Conservation (phyloP, 2,888 invertebrate genomes). For the Leucozona laternaria region DNA sequence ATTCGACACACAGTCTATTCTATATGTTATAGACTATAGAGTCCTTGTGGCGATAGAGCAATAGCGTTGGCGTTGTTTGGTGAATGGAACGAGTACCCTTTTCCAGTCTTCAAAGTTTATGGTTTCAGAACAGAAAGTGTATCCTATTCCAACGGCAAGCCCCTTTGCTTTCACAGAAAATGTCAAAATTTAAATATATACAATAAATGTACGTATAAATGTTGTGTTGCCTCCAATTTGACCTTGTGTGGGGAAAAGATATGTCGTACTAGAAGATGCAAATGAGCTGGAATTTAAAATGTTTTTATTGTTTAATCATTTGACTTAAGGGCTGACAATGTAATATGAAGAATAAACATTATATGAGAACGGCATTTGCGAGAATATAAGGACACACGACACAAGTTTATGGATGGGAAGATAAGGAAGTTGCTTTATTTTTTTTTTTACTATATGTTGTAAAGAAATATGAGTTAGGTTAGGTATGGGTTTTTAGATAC, state of each 20-base stretch:
- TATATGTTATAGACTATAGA: neutral
- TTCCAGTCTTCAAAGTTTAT: slow-evolving; percentile 20
- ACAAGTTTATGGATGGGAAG: slow-evolving; percentile 33
- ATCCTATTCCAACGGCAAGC: slow-evolving; percentile 16
- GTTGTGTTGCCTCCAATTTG: slow-evolving; percentile 39
- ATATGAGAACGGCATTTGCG: neutral
- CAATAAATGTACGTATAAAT: neutral
- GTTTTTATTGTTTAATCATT: slow-evolving; percentile 63
- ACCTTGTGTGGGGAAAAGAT: slow-evolving; percentile 54
- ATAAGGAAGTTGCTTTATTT: slow-evolving; percentile 15
- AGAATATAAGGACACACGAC: slow-evolving; percentile 12
- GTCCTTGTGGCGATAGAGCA: slow-evolving; percentile 3
- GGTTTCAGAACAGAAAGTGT: slow-evolving; percentile 34
- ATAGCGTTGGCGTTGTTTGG: neutral
- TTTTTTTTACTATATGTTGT: neutral
- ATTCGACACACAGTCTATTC: neutral
- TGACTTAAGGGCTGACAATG: slow-evolving; percentile 44
- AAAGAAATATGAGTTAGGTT: neutral
- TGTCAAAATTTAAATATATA: slow-evolving; percentile 30
- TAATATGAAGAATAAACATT: slow-evolving; percentile 36
- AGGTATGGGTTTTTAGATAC: neutral
- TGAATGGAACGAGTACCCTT: neutral
- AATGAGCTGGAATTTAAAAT: slow-evolving; percentile 67
- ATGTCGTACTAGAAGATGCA: slow-evolving; percentile 50
- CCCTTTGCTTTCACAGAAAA: slow-evolving; percentile 18